phyloP scores from a whole-genome alignment of 2,888 invertebrate genomes.

The Anoplius nigerrimus region DNA sequence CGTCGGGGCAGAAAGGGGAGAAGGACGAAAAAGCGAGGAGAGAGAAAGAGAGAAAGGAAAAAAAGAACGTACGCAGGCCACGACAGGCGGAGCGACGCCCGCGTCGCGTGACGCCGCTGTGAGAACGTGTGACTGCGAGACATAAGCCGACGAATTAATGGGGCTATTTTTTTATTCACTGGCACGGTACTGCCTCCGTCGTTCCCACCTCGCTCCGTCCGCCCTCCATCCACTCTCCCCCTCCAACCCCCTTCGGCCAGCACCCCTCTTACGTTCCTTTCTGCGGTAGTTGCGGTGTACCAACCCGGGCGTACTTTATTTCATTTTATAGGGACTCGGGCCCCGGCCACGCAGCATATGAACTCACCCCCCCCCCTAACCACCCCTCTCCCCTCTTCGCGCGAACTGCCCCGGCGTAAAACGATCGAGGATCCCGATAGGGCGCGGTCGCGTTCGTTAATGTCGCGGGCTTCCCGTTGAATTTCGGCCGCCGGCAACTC shows the following conservation, averaged over 20 bases:
- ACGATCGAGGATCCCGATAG: slow-evolving; percentile 54
- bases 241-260: background rate
- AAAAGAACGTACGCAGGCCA: background rate
- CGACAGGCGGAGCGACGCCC: slow-evolving; percentile 16
- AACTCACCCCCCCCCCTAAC: no score
- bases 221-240: background rate
- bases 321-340: slow-evolving; percentile 50
- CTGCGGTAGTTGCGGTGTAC: background rate
- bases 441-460: slow-evolving; percentile 47
- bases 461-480: slow-evolving; percentile 31
- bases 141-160: slow-evolving; percentile 64
- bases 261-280: background rate
- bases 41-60: background rate
- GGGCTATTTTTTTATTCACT: slow-evolving; percentile 63
- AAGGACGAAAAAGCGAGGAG: background rate
- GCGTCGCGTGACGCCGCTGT: slow-evolving; percentile 53
- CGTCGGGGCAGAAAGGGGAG: background rate
- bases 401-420: slow-evolving; percentile 27
- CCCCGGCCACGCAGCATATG: slow-evolving; percentile 32
- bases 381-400: no score
- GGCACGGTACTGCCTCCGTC: slow-evolving; percentile 37
- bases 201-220: slow-evolving; percentile 20
- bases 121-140: slow-evolving; percentile 56
- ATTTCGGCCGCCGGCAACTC: background rate
- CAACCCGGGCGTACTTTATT: slow-evolving; percentile 45